Evolutionary conservation across 2,113 vertebrate genomes (phyloP).

Genomic region (Cryptotis parvus): DNA sequence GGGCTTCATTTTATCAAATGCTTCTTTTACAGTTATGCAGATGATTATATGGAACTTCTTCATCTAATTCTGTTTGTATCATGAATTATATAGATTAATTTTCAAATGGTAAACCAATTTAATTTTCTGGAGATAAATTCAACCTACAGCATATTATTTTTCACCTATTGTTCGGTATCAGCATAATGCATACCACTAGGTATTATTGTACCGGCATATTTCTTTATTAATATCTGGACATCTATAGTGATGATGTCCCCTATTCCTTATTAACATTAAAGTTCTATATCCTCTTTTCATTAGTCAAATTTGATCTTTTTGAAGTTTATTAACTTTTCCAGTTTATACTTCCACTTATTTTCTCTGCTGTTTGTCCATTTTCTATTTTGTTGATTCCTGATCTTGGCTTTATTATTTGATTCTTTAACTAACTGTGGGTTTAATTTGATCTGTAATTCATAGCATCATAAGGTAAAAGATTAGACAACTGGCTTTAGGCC

Average conservation of each 20-base stretch:
- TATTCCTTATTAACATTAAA: no score
- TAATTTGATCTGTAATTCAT: background rate
- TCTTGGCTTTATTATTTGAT: background rate
- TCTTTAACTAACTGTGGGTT: background rate
- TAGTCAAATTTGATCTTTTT: background rate
- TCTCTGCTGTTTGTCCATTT: background rate
- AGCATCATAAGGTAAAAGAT: background rate
- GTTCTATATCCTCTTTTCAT: background rate
- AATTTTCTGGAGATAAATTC: background rate
- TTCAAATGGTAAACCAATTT: background rate
- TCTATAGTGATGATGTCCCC: no score
- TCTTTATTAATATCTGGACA: no score
- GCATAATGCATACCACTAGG: background rate
- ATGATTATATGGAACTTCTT: background rate
- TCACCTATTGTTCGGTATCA: background rate
- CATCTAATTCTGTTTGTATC: background rate
- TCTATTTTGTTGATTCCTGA: no score
- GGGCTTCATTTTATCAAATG: conserved; percentile 1
- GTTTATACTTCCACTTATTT: background rate
- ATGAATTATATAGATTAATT: background rate
- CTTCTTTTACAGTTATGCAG: background rate
- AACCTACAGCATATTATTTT: background rate
- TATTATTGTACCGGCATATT: no score
- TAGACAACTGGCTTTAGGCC: background rate
- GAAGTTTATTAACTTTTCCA: background rate